Conservation (phyloP, 2,888 invertebrate species). For the Metacarcinus magister region DNA sequence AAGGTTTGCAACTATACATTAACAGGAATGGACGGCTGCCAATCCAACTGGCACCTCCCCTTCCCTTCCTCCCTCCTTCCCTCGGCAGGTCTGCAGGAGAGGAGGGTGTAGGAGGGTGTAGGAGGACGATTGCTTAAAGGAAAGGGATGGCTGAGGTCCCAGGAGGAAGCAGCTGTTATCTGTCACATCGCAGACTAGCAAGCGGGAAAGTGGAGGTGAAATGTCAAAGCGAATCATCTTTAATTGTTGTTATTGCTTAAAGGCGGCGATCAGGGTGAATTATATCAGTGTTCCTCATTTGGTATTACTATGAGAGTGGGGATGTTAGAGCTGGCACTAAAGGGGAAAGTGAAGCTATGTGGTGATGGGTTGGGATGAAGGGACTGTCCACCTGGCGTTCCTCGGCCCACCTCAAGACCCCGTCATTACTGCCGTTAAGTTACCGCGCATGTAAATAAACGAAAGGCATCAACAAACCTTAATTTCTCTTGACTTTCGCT, state of each 20-base stretch:
- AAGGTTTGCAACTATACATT: conserved; percentile 16
- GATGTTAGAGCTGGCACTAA: neutral
- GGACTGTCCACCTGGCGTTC: neutral
- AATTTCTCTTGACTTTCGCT: conserved; percentile 54
- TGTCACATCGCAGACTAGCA: neutral
- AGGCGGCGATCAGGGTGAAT: neutral
- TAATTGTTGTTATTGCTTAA: neutral
- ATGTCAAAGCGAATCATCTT: neutral
- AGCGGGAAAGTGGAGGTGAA: neutral
- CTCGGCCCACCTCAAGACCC: conserved; percentile 22
- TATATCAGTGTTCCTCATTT: neutral
- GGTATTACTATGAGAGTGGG: neutral
- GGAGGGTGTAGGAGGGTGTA: neutral
- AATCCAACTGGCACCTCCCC: neutral
- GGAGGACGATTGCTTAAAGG: neutral
- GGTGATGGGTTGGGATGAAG: neutral
- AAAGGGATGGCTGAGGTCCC: neutral
- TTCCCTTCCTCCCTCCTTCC: neutral
- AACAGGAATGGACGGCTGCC: neutral
- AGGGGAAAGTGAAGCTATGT: conserved; percentile 20
- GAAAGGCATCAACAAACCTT: conserved; percentile 1
- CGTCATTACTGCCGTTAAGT: neutral
- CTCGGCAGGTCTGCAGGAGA: neutral
- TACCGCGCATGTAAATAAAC: conserved; percentile 35
- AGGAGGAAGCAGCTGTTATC: neutral